phyloP scores from a whole-genome alignment of 2,888 invertebrate genomes.

The Xestia sexstrigata region DNA sequence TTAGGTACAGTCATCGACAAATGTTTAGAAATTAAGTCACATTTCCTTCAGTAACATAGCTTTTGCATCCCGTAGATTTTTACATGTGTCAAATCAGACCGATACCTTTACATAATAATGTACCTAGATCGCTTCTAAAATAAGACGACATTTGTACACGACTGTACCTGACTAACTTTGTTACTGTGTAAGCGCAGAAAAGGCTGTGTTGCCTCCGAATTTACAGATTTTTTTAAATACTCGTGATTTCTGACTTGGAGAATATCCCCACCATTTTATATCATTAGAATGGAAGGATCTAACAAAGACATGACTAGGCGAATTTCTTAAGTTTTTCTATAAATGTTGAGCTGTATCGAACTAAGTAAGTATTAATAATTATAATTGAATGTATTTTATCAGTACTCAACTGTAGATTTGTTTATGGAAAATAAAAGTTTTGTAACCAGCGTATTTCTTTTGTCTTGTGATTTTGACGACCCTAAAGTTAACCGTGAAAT shows the following conservation, averaged over 20 bases:
- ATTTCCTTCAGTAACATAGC: slow-evolving; percentile 38
- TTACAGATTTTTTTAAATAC: slow-evolving; percentile 27
- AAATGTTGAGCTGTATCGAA: slow-evolving; percentile 63
- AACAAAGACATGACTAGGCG: slow-evolving; percentile 23
- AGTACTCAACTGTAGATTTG: slow-evolving; percentile 74
- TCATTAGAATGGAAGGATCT: slow-evolving; percentile 20
- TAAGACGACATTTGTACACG: slow-evolving; percentile 62
- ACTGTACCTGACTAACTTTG: slow-evolving; percentile 60
- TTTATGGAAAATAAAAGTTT: slow-evolving; percentile 78
- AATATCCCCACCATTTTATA: slow-evolving; percentile 19
- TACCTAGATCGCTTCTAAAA: slow-evolving; percentile 10
- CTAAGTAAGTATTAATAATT: slow-evolving; percentile 37
- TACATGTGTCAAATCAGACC: slow-evolving; percentile 15
- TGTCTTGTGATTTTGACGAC: slow-evolving; percentile 50
- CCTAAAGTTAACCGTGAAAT: neutral
- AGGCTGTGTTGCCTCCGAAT: slow-evolving; percentile 35
- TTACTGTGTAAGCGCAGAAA: slow-evolving; percentile 31
- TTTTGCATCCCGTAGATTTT: slow-evolving; percentile 56
- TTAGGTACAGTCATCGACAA: slow-evolving; percentile 72
- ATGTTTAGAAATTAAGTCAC: slow-evolving; percentile 17
- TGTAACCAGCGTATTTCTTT: slow-evolving; percentile 70
- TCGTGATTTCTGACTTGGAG: slow-evolving; percentile 11
- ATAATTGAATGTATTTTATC: slow-evolving; percentile 59
- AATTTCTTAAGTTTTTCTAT: slow-evolving; percentile 63
- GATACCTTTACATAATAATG: slow-evolving; percentile 6